Conservation (phyloP, 2,888 invertebrate species). For the Hipparchia semele region DNA sequence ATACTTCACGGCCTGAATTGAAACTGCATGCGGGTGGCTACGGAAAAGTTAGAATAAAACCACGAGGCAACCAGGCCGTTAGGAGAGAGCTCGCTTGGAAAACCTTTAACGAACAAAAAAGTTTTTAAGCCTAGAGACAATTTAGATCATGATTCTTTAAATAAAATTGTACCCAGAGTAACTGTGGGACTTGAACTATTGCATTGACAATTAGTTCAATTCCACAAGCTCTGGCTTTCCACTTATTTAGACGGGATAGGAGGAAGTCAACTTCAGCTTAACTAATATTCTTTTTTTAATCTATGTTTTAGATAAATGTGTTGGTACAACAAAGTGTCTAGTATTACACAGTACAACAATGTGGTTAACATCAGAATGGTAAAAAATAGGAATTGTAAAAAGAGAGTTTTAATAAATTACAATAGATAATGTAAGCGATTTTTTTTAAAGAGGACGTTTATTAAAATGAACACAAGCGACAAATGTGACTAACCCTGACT, state of each 20-base stretch:
- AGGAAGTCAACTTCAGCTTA: no score
- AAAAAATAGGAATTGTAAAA: no score
- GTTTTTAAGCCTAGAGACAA: neutral
- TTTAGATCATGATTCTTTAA: neutral
- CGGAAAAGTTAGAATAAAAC: constrained; percentile 41
- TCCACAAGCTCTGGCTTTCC: no score
- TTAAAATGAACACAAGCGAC: constrained; percentile 8
- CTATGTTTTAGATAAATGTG: no score
- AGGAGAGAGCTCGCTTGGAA: constrained; percentile 26
- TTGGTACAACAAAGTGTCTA: no score
- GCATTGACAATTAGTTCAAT: no score
- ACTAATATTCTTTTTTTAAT: no score
- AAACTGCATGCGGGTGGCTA: constrained; percentile 38
- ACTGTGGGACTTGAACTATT: no score
- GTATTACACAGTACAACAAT: no score
- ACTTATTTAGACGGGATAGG: no score
- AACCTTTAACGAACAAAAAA: constrained; percentile 8
- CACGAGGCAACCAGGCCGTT: constrained; percentile 34
- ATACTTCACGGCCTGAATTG: constrained; percentile 36
- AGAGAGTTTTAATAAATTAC: no score
- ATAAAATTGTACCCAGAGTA: neutral
- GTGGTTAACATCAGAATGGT: no score
- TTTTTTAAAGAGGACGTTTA: neutral
- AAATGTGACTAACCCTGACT: constrained; percentile 20
- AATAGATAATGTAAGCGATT: neutral